A percentile compares a stretch with the other conserved stretches of the same genome.
These are phyloP conservation scores for Phaethornis superciliosus DNA, from an alignment of 2,113 vertebrate species.

Conservation along the genomic window DNA sequence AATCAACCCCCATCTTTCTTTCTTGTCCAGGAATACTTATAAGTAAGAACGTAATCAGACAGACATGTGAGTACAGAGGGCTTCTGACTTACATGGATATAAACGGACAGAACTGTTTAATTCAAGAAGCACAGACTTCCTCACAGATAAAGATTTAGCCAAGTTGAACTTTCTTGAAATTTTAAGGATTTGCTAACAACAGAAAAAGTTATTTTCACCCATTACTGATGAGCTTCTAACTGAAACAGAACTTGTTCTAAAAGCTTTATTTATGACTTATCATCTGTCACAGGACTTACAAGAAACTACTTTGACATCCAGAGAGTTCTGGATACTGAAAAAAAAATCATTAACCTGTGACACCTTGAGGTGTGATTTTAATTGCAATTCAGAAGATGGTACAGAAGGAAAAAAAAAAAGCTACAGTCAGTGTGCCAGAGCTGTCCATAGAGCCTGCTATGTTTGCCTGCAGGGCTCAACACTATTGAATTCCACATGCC, in stretches of 20 bases:
- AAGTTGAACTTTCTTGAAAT: background rate
- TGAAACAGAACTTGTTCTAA: background rate
- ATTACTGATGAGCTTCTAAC: background rate
- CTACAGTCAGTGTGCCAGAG: background rate
- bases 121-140: background rate
- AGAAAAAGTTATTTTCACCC: background rate
- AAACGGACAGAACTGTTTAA: background rate
- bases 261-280: background rate
- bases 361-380: background rate
- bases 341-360: background rate
- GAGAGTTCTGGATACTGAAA: background rate
- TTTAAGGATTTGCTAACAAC: background rate
- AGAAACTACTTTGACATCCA: background rate
- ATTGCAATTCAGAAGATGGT: background rate
- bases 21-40: background rate
- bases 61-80: background rate
- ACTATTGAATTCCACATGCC: background rate
- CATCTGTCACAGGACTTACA: background rate
- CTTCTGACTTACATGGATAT: background rate
- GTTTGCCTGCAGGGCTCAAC: background rate
- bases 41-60: background rate
- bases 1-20: background rate
- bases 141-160: background rate
- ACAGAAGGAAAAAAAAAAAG: background rate
- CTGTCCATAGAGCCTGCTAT: background rate